phyloP scores from a whole-genome alignment of 2,888 invertebrate genomes.

The Chydorus sphaericus region DNA sequence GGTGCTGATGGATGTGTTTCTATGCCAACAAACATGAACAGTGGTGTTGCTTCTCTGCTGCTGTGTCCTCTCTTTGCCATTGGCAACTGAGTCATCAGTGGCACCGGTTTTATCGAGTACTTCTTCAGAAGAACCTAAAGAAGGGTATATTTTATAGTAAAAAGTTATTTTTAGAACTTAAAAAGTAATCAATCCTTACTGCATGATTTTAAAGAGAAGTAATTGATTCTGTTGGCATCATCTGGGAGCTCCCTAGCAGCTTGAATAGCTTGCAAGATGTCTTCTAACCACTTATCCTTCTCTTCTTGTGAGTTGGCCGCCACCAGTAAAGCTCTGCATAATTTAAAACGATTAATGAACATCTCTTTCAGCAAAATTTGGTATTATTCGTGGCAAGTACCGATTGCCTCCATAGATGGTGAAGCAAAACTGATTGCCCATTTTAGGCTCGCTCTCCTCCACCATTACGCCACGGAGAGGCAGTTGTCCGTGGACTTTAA shows the following conservation, averaged over 20 bases:
- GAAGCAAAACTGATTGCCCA: conserved; percentile 54
- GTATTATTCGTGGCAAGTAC: conserved; percentile 24
- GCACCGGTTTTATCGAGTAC: conserved; percentile 31
- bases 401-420: conserved; percentile 58
- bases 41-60: conserved; percentile 62
- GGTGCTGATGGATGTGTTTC: conserved; percentile 66
- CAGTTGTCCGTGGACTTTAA: conserved; percentile 79
- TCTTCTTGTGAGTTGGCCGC: conserved; percentile 78
- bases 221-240: conserved; percentile 36
- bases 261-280: conserved; percentile 31
- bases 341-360: no score
- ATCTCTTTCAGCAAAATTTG: no score
- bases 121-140: conserved; percentile 60
- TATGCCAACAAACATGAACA: conserved; percentile 95
- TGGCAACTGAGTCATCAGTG: conserved; percentile 3
- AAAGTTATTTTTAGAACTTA: no score
- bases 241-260: conserved; percentile 34
- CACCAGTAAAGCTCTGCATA: conserved; percentile 57
- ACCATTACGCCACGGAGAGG: conserved; percentile 65
- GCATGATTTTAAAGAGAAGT: conserved; percentile 46
- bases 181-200: conserved; percentile 38
- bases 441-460: conserved; percentile 52
- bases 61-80: conserved; percentile 25
- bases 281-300: conserved; percentile 72
- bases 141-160: no score